A percentile compares a stretch with the other conserved stretches of the same genome.
These are phyloP conservation scores for Orestias chungarensis DNA, from an alignment of 2,797 vertebrate species.

Conservation along the genomic window DNA sequence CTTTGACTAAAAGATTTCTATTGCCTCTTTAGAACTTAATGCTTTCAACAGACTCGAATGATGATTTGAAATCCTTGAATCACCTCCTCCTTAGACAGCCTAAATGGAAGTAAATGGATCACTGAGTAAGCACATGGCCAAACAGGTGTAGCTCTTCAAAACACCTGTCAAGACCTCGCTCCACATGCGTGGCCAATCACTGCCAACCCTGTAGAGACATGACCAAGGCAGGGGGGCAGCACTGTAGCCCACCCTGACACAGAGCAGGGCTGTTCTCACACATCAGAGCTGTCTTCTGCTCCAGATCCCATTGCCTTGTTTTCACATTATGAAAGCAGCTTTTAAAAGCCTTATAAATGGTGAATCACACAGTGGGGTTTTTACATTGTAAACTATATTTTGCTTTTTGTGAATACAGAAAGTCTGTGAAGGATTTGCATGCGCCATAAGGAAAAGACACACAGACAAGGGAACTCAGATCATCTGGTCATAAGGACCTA, in stretches of 20 bases:
- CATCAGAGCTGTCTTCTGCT: constrained; percentile 17
- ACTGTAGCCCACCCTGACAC: constrained; percentile 67
- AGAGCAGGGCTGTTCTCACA: constrained; percentile 48
- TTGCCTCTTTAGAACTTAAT: neutral
- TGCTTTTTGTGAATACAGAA: constrained; percentile 51
- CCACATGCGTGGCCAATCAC: constrained; percentile 70
- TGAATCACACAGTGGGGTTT: constrained; percentile 37
- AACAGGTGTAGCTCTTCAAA: constrained; percentile 81
- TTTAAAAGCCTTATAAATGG: constrained; percentile 38
- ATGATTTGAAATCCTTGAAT: constrained; percentile 75
- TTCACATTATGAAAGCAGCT: constrained; percentile 27
- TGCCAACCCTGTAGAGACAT: constrained; percentile 50
- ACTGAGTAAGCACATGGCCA: constrained; percentile 83
- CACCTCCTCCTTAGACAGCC: constrained; percentile 52
- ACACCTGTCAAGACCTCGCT: constrained; percentile 79
- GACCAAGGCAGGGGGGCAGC: constrained; percentile 75
- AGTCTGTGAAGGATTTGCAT: constrained; percentile 65
- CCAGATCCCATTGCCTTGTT: constrained; percentile 16
- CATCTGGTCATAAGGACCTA: constrained; percentile 80
- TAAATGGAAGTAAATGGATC: constrained; percentile 81
- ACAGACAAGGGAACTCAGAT: constrained; percentile 79
- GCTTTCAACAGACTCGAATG: neutral
- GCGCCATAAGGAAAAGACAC: constrained; percentile 51
- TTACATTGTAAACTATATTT: constrained; percentile 38
- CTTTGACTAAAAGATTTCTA: neutral